A percentile compares a stretch with the other conserved stretches of the same genome.
phyloP scores from a whole-genome alignment of 2,797 vertebrate species.

The Acomys russatus region DNA sequence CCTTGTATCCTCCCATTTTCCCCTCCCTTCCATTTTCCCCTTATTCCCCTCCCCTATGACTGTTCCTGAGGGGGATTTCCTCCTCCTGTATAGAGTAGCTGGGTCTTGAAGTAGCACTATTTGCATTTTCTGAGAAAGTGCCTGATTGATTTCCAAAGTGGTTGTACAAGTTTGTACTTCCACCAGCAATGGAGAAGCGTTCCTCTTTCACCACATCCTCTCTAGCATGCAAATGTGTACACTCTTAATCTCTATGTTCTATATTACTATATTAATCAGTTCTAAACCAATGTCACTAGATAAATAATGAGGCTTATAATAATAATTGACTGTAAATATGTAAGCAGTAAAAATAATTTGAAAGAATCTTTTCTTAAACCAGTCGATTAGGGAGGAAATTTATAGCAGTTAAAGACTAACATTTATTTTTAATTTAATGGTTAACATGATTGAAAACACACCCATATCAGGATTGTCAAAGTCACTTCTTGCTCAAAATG shows the following conservation, averaged over 20 bases:
- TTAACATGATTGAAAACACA: slow-evolving; percentile 3
- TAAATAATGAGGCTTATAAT: neutral
- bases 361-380: neutral
- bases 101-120: too few relatives aligned
- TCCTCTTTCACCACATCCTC: too few relatives aligned
- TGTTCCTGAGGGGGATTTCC: too few relatives aligned
- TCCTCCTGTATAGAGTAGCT: too few relatives aligned
- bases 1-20: too few relatives aligned
- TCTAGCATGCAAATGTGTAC: neutral
- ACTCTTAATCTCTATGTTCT: neutral
- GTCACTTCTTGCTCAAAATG: neutral
- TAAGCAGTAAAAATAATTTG: neutral
- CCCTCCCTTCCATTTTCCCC: too few relatives aligned
- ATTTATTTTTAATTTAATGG: neutral
- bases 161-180: too few relatives aligned
- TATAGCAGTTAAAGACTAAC: neutral
- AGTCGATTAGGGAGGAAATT: neutral
- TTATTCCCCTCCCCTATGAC: too few relatives aligned
- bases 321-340: neutral
- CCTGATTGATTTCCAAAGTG: too few relatives aligned
- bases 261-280: neutral
- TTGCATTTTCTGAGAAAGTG: too few relatives aligned
- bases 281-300: neutral
- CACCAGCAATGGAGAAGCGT: too few relatives aligned
- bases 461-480: neutral